A percentile compares a stretch with the other conserved stretches of the same genome.
phyloP scores from a whole-genome alignment of 2,888 invertebrate genomes.

The Xestia rhomboidea region DNA sequence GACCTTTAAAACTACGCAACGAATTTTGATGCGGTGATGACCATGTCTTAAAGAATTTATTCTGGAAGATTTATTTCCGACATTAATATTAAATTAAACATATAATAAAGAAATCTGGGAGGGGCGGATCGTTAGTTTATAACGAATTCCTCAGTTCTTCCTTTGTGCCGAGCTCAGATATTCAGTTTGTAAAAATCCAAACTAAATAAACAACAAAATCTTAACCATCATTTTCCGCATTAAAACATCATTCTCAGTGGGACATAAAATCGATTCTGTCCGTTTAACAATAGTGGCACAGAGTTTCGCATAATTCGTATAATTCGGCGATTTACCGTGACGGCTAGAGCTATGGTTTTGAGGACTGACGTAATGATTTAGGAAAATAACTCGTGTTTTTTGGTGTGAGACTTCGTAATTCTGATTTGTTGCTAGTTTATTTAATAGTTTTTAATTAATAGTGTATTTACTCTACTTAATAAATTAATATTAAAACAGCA shows the following conservation, averaged over 20 bases:
- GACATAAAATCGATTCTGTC: constrained; percentile 30
- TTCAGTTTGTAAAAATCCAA: neutral
- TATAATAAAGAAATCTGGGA: no score
- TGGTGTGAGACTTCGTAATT: no score
- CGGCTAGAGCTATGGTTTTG: constrained; percentile 19
- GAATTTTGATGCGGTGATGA: neutral
- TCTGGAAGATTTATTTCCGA: no score
- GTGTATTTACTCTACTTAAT: no score
- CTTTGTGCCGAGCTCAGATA: neutral
- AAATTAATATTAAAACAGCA: no score
- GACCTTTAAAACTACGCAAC: neutral
- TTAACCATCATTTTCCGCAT: constrained; percentile 9
- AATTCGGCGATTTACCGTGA: constrained; percentile 25
- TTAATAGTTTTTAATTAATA: no score
- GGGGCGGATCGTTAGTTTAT: no score
- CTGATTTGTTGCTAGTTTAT: no score
- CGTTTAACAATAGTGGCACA: constrained; percentile 28
- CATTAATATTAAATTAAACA: no score
- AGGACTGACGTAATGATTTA: constrained; percentile 21
- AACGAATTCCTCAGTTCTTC: no score
- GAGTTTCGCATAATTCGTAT: constrained; percentile 35
- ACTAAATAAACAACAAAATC: constrained; percentile 27
- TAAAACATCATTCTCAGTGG: constrained; percentile 13
- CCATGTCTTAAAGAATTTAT: neutral
- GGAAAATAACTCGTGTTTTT: constrained; percentile 4